Base-by-base conservation (phyloP, 2,888 invertebrate genomes). In the Malachius bipustulatus region DNA sequence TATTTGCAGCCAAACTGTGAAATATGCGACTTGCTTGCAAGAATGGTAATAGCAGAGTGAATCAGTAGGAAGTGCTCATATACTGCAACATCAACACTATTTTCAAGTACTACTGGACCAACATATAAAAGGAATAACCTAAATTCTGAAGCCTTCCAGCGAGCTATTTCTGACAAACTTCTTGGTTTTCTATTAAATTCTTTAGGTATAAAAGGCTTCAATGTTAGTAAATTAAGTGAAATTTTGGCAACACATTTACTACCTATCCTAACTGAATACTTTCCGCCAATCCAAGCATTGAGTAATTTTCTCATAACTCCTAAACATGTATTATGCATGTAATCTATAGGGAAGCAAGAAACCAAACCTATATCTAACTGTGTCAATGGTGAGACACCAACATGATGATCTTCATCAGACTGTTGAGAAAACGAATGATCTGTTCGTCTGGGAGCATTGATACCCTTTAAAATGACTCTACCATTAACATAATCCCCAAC, bases 171-270 rank as follows among this genome's bases (percentile, higher is more conserved):
- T n/a, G n/a, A n/a, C n/a, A n/a, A n/a, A n/a, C n/a, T n/a, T n/a
- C n/a, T n/a, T n/a, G n/a, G n/a, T n/a, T 40, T 40, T 31, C 42
- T 35, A 16, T 32, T 37, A 32, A 42, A 38, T 34, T 42, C 40
- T n/a, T 28, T 11, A 6, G 40, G 30, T 28, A 36, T 11, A 33
- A 16, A 34, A 24, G 6, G n/a, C 30, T 29, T 35, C 15, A 44
- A 35, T 26, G 13, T 14, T 15, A 30, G 19, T 26, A 42, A 26
- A 13, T 36, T 3, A 14, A 32, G 14, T 30, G 35, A 36, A 12
- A 42, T 34, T 4, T 15, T 19, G 24, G 24, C 13, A 26, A 35
- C 28, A 14, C 15, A 26, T 26, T 34, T 14, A 24, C 14, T 26
- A 4, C 26, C 10, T 26, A 40, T 16, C 28, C 38, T 14, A 6